Evolutionary conservation across 2,113 vertebrate genomes (phyloP).

Genomic region (Burhinus bistriatus): DNA sequence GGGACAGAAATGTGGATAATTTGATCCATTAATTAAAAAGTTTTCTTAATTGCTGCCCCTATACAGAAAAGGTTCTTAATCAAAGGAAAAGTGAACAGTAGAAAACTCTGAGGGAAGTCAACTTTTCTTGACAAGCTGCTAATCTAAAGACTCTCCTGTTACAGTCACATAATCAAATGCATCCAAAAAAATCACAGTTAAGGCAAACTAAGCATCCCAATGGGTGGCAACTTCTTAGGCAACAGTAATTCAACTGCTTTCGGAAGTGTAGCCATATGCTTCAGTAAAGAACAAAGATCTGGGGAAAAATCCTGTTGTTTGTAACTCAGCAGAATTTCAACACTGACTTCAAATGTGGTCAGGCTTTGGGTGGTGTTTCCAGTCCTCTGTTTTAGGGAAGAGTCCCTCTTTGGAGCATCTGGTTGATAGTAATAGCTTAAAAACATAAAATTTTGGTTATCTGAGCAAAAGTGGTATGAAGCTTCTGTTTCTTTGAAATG

Average conservation of each 20-base stretch:
- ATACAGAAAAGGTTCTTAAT: background rate
- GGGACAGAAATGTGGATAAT: background rate
- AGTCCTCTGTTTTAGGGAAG: background rate
- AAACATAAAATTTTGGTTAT: background rate
- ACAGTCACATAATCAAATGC: background rate
- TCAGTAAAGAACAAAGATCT: background rate
- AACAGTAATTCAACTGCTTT: background rate
- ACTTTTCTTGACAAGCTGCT: background rate
- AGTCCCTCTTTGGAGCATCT: background rate
- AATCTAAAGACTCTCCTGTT: background rate
- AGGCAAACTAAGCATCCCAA: background rate
- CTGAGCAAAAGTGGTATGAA: background rate
- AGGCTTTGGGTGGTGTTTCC: background rate
- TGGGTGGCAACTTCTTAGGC: background rate
- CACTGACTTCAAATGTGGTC: background rate
- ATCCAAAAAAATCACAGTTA: background rate
- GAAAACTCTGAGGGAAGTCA: background rate
- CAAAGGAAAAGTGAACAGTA: background rate
- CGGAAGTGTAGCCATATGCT: background rate
- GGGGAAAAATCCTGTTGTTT: background rate
- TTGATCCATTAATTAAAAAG: background rate
- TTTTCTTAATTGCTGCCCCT: background rate
- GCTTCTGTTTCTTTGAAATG: background rate
- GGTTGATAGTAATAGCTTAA: background rate
- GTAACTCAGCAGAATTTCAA: conserved; percentile 17